Evolutionary conservation across 2,888 invertebrate genomes (phyloP).

Genomic region (Diploptera punctata): DNA sequence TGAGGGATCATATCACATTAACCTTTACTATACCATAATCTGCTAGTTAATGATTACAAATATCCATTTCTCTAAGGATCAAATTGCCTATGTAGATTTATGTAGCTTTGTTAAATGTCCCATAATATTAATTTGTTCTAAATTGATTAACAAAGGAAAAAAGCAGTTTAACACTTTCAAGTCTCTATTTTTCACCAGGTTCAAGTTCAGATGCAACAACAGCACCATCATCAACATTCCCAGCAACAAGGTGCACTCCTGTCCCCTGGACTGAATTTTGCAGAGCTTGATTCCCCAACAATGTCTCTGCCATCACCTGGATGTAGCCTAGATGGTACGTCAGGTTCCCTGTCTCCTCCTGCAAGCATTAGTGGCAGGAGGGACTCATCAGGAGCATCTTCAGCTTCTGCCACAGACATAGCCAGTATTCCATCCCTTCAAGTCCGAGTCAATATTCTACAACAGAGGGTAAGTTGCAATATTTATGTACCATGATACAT

Average conservation of each 20-base stretch:
- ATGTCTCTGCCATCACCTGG: conserved; percentile 84
- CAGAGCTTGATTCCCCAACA: conserved; percentile 74
- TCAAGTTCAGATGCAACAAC: conserved; percentile 46
- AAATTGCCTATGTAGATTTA: no score
- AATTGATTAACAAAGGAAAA: no score
- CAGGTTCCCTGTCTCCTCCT: conserved; percentile 63
- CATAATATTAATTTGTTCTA: no score
- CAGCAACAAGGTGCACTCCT: conserved; percentile 48
- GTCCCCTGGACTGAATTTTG: conserved; percentile 49
- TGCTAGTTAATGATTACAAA: no score
- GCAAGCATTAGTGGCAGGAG: conserved; percentile 73
- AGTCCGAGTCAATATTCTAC: conserved; percentile 70
- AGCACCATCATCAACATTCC: conserved; percentile 45
- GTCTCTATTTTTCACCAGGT: no score
- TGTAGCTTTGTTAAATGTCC: no score
- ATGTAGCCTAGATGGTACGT: conserved; percentile 68
- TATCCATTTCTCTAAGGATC: no score
- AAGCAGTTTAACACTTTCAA: no score
- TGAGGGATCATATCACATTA: no score
- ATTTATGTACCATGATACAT: not conserved
- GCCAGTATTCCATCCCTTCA: conserved; percentile 61
- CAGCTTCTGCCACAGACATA: conserved; percentile 58
- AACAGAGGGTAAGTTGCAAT: conserved; percentile 83
- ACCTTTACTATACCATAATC: no score
- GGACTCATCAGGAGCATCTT: conserved; percentile 60